phyloP scores from a whole-genome alignment of 2,888 invertebrate genomes.

The Torymus aiolomorphi region DNA sequence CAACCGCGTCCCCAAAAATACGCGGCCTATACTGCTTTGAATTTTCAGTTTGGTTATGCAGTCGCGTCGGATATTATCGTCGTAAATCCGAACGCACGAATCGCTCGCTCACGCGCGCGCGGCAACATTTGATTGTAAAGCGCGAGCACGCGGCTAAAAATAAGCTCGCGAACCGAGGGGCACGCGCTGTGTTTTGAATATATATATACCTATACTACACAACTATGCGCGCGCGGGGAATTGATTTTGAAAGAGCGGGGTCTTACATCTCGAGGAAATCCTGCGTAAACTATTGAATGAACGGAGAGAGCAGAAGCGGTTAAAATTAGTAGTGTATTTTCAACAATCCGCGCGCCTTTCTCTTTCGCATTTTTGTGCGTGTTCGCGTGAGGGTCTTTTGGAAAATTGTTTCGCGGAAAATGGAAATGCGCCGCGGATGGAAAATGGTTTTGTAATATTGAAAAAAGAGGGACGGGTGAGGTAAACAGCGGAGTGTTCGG shows the following conservation, averaged over 20 bases:
- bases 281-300: constrained; percentile 37
- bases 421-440: too few species aligned
- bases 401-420: too few species aligned
- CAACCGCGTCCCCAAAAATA: too few species aligned
- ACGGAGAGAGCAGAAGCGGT: not conserved
- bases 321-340: constrained; percentile 37
- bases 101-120: constrained; percentile 3
- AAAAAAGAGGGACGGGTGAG: too few species aligned
- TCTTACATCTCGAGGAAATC: constrained; percentile 24
- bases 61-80: constrained; percentile 8
- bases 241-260: constrained; percentile 30
- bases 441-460: too few species aligned
- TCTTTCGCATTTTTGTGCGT: not conserved
- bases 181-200: constrained; percentile 40
- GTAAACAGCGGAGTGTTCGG: too few species aligned
- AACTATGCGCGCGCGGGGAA: not conserved
- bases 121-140: constrained; percentile 56
- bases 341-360: not conserved
- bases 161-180: not conserved
- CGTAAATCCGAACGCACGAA: constrained; percentile 13
- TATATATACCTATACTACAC: too few species aligned
- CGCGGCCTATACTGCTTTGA: not conserved
- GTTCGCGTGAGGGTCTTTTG: too few species aligned
- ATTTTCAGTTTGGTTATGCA: constrained; percentile 5
- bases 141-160: constrained; percentile 32